Evolutionary conservation across 2,113 vertebrate genomes (phyloP).

Genomic region (sheep (Ovis aries)): ARS-UI_Ramb_v3.0 NC_056056.1:165873001-165873500

Average conservation of each 20-base stretch:
- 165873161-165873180: fast-evolving
- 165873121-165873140: background rate
- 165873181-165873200: background rate
- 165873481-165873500: slow-evolving; percentile 96
- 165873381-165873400: background rate
- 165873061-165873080: background rate
- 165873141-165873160: background rate
- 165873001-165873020: background rate
- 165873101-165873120: background rate
- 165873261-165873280: background rate
- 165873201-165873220: background rate
- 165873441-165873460: slow-evolving; percentile 98
- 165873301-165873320: background rate
- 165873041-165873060: background rate
- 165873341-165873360: background rate
- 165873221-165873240: background rate
- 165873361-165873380: background rate
- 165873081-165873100: background rate
- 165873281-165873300: background rate
- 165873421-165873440: slow-evolving; percentile 96
- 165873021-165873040: background rate
- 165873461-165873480: slow-evolving; percentile 96
- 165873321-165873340: background rate
- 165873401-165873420: slow-evolving; percentile 95
- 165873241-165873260: background rate